Conservation (phyloP, 2,888 invertebrate species). For the Oxytorus armatus region DNA sequence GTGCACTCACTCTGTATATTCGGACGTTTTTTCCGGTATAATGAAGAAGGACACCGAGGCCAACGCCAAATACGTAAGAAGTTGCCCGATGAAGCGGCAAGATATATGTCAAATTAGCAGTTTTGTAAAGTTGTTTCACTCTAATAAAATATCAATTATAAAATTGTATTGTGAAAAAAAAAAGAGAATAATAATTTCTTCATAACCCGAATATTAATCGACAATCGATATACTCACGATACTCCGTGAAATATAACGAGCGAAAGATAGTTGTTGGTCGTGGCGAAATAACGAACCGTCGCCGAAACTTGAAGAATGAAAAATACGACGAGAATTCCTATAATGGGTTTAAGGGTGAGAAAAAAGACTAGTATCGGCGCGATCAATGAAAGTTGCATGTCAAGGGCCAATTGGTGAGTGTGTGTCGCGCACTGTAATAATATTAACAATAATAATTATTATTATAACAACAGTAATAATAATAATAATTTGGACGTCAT, state of each 20-base stretch:
- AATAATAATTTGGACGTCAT: neutral
- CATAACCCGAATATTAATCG: neutral
- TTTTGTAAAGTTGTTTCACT: conserved; percentile 89
- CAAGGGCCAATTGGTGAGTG: conserved; percentile 90
- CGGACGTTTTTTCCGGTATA: conserved; percentile 83
- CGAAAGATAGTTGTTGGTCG: conserved; percentile 87
- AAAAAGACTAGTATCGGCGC: conserved; percentile 89
- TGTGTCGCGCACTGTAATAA: conserved; percentile 89
- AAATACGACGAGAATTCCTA: conserved; percentile 86
- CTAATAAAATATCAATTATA: conserved; percentile 81
- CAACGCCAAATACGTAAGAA: conserved; percentile 88
- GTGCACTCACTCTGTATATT: conserved; percentile 81
- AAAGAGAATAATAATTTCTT: neutral
- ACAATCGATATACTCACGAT: conserved; percentile 85
- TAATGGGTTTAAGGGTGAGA: conserved; percentile 86
- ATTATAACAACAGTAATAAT: conserved; percentile 14
- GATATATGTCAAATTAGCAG: conserved; percentile 88
- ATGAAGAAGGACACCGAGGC: conserved; percentile 86
- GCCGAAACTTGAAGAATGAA: conserved; percentile 87
- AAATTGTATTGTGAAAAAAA: neutral
- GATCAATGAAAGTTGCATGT: conserved; percentile 89
- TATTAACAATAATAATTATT: conserved; percentile 19
- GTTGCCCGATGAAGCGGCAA: conserved; percentile 88
- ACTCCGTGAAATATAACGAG: conserved; percentile 89
- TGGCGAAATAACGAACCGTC: conserved; percentile 88